Conservation (phyloP, 2,888 invertebrate species). For the Plagiodera versicolora region DNA sequence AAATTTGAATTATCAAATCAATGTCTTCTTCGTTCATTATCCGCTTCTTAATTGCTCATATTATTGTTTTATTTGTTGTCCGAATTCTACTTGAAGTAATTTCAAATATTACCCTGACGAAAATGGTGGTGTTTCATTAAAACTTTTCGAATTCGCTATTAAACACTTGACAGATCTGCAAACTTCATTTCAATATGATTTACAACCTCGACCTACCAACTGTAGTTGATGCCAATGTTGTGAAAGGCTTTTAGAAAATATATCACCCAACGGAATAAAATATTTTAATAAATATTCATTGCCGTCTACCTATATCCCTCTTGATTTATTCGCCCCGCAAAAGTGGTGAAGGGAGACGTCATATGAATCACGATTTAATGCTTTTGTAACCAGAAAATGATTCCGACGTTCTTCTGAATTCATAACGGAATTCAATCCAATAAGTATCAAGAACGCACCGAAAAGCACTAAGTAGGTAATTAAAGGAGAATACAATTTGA, state of each 20-base stretch:
- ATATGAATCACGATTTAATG: neutral
- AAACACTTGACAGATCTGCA: neutral
- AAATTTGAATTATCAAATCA: too few relatives aligned
- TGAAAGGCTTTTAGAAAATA: neutral
- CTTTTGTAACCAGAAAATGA: neutral
- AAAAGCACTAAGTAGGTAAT: too few relatives aligned
- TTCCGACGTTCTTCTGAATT: neutral
- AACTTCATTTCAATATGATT: neutral
- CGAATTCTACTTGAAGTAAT: too few relatives aligned
- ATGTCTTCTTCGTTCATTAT: too few relatives aligned
- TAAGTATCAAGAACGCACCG: neutral
- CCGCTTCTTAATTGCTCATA: too few relatives aligned
- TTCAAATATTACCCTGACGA: too few relatives aligned
- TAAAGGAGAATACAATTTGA: too few relatives aligned
- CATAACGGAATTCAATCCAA: neutral
- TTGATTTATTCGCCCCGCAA: neutral
- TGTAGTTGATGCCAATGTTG: neutral
- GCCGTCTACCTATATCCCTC: neutral
- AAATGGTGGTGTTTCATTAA: neutral
- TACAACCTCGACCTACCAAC: neutral
- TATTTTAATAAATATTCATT: neutral
- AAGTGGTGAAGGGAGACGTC: neutral
- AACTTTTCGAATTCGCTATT: neutral
- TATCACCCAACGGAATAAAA: neutral
- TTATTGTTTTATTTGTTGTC: too few relatives aligned